A percentile compares a stretch with the other conserved stretches of the same genome.
These are phyloP conservation scores for Bujurquina vittata DNA, from an alignment of 2,113 vertebrate genomes.

Conservation along the genomic window DNA sequence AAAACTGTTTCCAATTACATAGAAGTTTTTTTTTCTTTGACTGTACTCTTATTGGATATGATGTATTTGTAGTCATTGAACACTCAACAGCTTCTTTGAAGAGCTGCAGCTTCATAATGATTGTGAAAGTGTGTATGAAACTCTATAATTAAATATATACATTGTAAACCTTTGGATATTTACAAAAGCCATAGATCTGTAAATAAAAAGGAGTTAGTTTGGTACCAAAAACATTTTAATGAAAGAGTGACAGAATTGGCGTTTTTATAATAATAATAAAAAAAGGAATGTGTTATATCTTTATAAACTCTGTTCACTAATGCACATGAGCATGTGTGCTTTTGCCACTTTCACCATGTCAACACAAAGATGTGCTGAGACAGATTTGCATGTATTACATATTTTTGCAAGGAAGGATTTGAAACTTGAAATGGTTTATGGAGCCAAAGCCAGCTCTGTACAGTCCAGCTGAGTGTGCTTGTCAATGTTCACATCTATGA, in stretches of 20 bases:
- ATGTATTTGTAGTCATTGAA: slow-evolving; percentile 17
- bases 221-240: neutral
- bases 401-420: neutral
- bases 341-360: neutral
- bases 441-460: slow-evolving; percentile 2
- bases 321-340: neutral
- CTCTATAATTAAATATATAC: neutral
- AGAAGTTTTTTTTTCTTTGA: slow-evolving; percentile 7
- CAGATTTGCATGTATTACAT: neutral
- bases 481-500: neutral
- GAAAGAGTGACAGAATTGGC: neutral
- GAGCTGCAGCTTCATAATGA: neutral
- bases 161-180: neutral
- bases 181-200: neutral
- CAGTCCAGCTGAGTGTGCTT: slow-evolving; percentile 3
- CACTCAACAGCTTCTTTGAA: neutral
- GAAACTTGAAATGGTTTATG: slow-evolving; percentile 16
- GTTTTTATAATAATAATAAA: neutral
- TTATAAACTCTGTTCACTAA: neutral
- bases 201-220: neutral
- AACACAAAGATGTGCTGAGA: neutral
- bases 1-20: slow-evolving; percentile 9
- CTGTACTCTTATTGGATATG: slow-evolving; percentile 9
- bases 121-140: neutral
- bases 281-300: neutral